Evolutionary conservation across 2,888 invertebrate species (phyloP), one percentile per base, ranked within the genome.

Genomic region (Lepidochitona cinerea): DNA sequence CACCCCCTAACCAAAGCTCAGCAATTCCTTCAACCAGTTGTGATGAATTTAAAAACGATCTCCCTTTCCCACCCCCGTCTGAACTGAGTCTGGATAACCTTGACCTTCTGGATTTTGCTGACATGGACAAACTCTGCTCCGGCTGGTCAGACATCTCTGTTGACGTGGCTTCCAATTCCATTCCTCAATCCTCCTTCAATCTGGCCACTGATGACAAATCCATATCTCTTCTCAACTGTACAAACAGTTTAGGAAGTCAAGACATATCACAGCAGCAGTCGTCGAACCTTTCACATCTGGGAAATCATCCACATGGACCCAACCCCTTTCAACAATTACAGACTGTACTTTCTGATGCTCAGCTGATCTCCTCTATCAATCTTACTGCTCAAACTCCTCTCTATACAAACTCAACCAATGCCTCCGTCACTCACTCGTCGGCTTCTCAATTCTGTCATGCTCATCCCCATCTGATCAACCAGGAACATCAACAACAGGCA

Each of bases 71-170:
- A 81, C 83, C 74, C 37, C 67, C 70, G 66, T 77, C 85, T 36
- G 88, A 87, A 76, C 81, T 86, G 74, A 87, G 85, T 76, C 80
- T 89, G 35, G 88, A 88, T 70, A 85, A 74, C 7, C 75, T 79
- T 49, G 77, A 88, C 76, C 81, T 87, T 49, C 78, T 89, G 14
- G 87, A 86, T 67, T 81, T 89, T 69, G 85, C 87, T 5, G 88
- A 87, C 35, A 75, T 87, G 52, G 85, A 88, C 35, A 84, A 70
- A 85, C 53, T 83, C 79, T 73, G 73, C 80, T 72, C 75, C 83
- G 26, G 72, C 54, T 59, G 23, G 59, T 23, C 59, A 59, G 59
- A 29, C 59, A 59, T 32, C 3, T 59, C 29, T 26, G 59, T 3
- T 9, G 49, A 49, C 7, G 32, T 29, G 29, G 23, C 59, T 26